Evolutionary conservation across 2,113 vertebrate species (phyloP).

Genomic region (Osmerus mordax): DNA sequence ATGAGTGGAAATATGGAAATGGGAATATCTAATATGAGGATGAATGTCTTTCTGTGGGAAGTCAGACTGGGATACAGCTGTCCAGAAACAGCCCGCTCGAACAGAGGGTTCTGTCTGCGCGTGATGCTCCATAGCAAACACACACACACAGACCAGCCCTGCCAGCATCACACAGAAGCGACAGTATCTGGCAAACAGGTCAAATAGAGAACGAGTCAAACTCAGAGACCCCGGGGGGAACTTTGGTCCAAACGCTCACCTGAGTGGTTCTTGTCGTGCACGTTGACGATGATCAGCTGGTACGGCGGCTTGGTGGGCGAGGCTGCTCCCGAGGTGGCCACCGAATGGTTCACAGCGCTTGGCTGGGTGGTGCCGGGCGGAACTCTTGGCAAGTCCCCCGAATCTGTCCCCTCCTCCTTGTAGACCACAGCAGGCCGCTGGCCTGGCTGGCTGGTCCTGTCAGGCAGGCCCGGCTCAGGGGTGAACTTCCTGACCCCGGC

Average conservation of each 20-base stretch:
- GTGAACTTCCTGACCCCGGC: slow-evolving; percentile 7
- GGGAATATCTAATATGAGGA: background rate
- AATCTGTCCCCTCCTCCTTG: slow-evolving; percentile 49
- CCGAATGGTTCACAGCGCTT: slow-evolving; percentile 51
- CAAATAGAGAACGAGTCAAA: no score
- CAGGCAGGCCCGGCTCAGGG: background rate
- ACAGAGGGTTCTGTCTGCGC: background rate
- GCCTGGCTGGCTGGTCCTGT: background rate
- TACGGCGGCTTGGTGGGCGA: slow-evolving; percentile 28
- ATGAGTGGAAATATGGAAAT: background rate
- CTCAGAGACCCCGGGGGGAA: no score
- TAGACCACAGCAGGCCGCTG: slow-evolving; percentile 57
- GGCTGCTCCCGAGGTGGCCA: slow-evolving; percentile 25
- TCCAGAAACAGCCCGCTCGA: background rate
- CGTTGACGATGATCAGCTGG: slow-evolving; percentile 76
- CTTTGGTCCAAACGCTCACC: slow-evolving; percentile 67
- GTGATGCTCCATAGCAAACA: background rate
- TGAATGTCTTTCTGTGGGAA: background rate
- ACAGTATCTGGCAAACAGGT: no score
- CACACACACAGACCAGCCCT: background rate
- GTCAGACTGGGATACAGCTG: slow-evolving; percentile 10
- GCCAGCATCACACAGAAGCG: background rate
- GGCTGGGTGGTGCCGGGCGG: slow-evolving; percentile 4
- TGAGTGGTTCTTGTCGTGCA: slow-evolving; percentile 77
- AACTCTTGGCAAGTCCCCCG: background rate